These are phyloP conservation scores for Pogonophryne albipinna DNA, from an alignment of 2,797 vertebrate species.

Conservation along the genomic window DNA sequence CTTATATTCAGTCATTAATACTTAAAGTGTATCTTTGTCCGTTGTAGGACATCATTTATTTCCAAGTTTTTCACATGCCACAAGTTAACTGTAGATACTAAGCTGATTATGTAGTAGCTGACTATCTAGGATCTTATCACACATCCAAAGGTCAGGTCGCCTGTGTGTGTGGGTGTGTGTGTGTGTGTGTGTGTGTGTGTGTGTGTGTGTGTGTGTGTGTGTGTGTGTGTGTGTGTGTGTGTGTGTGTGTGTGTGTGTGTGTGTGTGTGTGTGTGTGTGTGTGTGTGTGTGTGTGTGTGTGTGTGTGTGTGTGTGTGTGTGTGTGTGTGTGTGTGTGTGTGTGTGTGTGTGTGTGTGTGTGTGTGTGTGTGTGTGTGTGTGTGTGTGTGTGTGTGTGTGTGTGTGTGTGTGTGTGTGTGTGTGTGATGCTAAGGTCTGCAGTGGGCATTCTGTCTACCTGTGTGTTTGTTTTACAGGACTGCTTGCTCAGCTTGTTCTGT, in stretches of 20 bases:
- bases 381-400: conserved; percentile 14
- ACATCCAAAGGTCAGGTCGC: conserved; percentile 56
- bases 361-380: conserved; percentile 11
- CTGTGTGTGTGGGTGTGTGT: conserved; percentile 9
- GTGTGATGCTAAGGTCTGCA: conserved; percentile 45
- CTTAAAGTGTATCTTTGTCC: too few relatives aligned
- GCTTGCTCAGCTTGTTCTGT: conserved; percentile 71
- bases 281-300: conserved; percentile 5
- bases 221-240: too few relatives aligned
- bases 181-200: conserved; percentile 16
- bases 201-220: conserved; percentile 11
- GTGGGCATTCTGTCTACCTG: conserved; percentile 38
- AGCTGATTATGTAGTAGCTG: conserved; percentile 18
- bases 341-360: conserved; percentile 9
- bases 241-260: too few relatives aligned
- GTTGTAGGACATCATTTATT: not conserved
- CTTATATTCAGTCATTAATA: too few relatives aligned
- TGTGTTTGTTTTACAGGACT: conserved; percentile 69
- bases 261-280: conserved; percentile 26
- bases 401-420: conserved; percentile 13
- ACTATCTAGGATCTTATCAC: conserved; percentile 49
- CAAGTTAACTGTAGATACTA: not conserved
- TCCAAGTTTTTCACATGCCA: not conserved
- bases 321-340: conserved; percentile 18
- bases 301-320: conserved; percentile 17